Conservation (phyloP, 2,113 vertebrate species). For the Nycticorax nycticorax region DNA sequence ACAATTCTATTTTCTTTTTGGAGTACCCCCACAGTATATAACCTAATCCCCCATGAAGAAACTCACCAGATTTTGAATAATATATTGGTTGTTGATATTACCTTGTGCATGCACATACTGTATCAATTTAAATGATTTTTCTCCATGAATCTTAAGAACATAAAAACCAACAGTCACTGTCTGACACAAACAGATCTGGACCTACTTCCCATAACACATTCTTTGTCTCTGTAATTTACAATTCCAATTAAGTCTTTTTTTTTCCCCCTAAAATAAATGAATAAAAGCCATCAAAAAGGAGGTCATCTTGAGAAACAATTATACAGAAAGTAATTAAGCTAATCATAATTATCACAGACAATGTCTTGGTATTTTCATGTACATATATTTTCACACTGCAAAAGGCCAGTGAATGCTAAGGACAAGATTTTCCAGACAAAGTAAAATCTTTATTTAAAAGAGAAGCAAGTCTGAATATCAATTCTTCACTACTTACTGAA, state of each 20-base stretch:
- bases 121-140: slow-evolving; percentile 70
- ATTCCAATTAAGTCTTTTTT: slow-evolving; percentile 59
- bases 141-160: slow-evolving; percentile 18
- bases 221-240: slow-evolving; percentile 54
- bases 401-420: not conserved
- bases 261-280: slow-evolving; percentile 3
- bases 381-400: not conserved
- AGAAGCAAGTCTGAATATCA: not conserved
- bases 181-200: slow-evolving; percentile 47
- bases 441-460: not conserved
- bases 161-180: not conserved
- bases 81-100: slow-evolving; percentile 67
- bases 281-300: slow-evolving; percentile 45
- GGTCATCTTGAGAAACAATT: slow-evolving; percentile 61
- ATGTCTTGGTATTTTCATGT: not conserved
- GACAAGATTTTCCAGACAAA: not conserved
- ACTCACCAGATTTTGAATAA: slow-evolving; percentile 66
- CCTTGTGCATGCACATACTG: slow-evolving; percentile 16
- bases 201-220: slow-evolving; percentile 7
- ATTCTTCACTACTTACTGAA: not conserved
- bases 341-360: slow-evolving; percentile 42
- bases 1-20: slow-evolving; percentile 79
- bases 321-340: slow-evolving; percentile 51
- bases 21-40: slow-evolving; percentile 63
- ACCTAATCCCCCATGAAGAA: slow-evolving; percentile 69